Evolutionary conservation across 2,113 vertebrate species (phyloP), one percentile per base, ranked within the genome.

Genomic region (Alethe castanea): DNA sequence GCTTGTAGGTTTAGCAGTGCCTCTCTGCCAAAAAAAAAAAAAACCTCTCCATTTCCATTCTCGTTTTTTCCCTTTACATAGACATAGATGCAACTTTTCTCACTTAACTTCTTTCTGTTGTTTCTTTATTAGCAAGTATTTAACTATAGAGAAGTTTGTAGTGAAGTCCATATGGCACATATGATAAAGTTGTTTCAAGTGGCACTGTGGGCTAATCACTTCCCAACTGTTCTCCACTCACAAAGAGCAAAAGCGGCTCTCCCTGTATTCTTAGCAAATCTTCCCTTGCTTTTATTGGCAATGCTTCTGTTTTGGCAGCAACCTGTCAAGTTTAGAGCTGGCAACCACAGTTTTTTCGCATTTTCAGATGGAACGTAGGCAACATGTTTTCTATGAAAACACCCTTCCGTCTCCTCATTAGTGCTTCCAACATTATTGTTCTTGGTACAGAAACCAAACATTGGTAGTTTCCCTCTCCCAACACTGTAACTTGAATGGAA

Each of bases 241-340:
- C 0, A 4, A 94, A 69, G 36, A 88, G 82, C 25, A 96, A 94
- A 93, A 57, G 44, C 76, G 76, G 52, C 48, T 93, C 76, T 95
- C 80, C 64, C 48, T 86, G 38, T 92, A 62, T 92, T 92, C 79
- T 52, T 73, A 78, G 71, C 71, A 93, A 93, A 92, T 94, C 67
- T 67, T 89, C n/a, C 61, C 76, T 85, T 93, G 90, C 94, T 95
- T 96, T 95, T 93, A 88, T 56, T 96, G 92, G 93, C 90, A 95
- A 77, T 40, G 86, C 69, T 94, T 95, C 79, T 93, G 93, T 92
- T 96, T 97, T 92, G 88, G 90, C 92, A 93, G 82, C 82, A 97
- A 94, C 91, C 24, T 94, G 86, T 92, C 94, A 94, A 90, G 78
- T 85, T 93, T 94, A 89, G 92, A 90, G 65, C 72, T 96, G 88